Conservation (phyloP, 92 coral and sea anemone genomes). For the Parazoanthus darwini region DNA sequence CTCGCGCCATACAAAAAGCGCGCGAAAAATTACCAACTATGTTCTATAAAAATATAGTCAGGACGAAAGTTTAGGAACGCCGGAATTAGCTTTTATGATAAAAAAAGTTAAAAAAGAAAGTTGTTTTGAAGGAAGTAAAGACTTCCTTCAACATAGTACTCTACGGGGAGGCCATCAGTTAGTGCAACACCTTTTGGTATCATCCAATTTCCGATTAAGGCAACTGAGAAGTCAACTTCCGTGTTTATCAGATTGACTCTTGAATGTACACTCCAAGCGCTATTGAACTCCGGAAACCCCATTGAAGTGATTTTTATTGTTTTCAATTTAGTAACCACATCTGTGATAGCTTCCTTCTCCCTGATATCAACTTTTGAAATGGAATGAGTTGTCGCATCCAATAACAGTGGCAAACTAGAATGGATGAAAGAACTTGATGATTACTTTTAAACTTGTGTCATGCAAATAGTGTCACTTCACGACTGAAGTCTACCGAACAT, state of each 20-base stretch:
- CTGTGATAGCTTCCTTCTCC: neutral
- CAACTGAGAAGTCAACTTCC: neutral
- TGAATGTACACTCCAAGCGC: neutral
- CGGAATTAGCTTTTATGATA: no score
- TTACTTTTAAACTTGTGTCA: neutral
- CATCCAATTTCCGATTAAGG: neutral
- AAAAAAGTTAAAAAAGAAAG: no score
- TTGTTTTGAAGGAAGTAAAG: no score
- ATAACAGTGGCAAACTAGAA: neutral
- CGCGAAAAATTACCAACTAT: no score
- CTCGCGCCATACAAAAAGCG: no score
- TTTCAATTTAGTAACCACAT: neutral
- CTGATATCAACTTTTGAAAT: constrained; percentile 21
- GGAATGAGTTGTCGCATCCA: constrained; percentile 4
- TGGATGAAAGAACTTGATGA: neutral
- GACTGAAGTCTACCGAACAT: neutral
- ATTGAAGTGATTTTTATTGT: neutral
- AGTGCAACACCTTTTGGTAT: no score
- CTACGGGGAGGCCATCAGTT: no score
- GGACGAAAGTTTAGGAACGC: no score
- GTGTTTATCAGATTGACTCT: neutral
- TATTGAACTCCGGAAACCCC: neutral
- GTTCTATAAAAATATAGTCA: no score
- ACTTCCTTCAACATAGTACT: no score
- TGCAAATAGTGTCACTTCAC: neutral